Percentiles rank a stretch among this genome's conserved stretches.
These are phyloP conservation scores for Erethizon dorsatum DNA, from an alignment of 2,797 vertebrate genomes.

Conservation along the genomic window DNA sequence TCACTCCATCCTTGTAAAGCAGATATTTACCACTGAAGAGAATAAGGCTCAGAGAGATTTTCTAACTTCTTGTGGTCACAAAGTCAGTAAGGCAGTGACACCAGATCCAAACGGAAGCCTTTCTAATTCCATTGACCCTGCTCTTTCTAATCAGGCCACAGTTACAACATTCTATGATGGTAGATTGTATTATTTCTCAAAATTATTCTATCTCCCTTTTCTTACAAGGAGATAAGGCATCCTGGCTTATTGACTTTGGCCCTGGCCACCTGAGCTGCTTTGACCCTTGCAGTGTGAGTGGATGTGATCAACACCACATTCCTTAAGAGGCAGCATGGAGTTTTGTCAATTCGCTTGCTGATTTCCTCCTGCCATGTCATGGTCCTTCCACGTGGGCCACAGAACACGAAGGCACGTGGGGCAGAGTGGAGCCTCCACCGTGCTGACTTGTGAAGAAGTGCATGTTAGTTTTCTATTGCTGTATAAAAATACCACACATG, in stretches of 20 bases:
- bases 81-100: neutral
- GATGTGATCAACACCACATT: neutral
- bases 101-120: neutral
- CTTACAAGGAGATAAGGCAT: neutral
- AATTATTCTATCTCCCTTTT: neutral
- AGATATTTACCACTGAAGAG: slow-evolving; percentile 29
- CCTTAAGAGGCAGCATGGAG: neutral
- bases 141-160: neutral
- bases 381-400: neutral
- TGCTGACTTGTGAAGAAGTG: neutral
- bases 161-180: neutral
- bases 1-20: neutral
- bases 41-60: slow-evolving; percentile 3
- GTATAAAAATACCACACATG: neutral
- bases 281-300: neutral
- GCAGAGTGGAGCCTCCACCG: neutral
- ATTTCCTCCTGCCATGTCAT: neutral
- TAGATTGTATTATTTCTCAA: neutral
- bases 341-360: neutral
- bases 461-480: neutral
- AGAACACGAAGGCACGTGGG: neutral
- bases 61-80: neutral
- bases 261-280: neutral
- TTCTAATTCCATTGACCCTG: neutral
- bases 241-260: neutral